Evolutionary conservation across 2,113 vertebrate species (phyloP).

Genomic region (Chamaetylas fuelleborni): DNA sequence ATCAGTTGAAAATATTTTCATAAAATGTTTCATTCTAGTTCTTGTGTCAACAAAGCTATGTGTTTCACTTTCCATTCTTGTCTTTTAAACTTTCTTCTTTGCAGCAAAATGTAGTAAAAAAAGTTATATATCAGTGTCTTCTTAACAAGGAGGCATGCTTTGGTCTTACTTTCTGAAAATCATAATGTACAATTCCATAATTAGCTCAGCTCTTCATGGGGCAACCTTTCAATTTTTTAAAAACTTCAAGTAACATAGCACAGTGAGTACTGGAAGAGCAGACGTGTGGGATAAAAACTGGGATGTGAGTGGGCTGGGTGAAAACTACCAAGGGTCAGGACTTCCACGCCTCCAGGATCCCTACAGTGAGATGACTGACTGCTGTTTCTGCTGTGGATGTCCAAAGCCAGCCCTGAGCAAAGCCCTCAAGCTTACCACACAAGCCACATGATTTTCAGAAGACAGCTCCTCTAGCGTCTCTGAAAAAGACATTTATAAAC

Average conservation of each 20-base stretch:
- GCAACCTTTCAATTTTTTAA: neutral
- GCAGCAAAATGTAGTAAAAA: neutral
- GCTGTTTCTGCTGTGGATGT: neutral
- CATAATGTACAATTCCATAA: neutral
- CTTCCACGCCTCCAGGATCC: neutral
- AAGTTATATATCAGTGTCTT: neutral
- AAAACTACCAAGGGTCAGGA: neutral
- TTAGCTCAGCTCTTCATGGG: neutral
- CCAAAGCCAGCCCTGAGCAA: neutral
- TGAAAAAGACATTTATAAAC: neutral
- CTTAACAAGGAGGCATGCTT: neutral
- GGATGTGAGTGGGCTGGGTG: neutral
- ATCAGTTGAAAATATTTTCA: neutral
- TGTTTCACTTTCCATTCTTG: neutral
- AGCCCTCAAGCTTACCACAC: neutral
- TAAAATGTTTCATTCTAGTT: neutral
- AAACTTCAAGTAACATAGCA: neutral
- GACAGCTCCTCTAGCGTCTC: neutral
- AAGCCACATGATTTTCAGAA: neutral
- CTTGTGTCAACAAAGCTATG: neutral
- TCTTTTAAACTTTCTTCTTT: neutral
- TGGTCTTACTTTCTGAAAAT: neutral
- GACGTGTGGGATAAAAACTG: neutral
- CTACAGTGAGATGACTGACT: accelerated
- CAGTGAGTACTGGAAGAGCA: accelerated